Conservation (phyloP, 2,113 vertebrate species). For the Chiloscyllium plagiosum region DNA sequence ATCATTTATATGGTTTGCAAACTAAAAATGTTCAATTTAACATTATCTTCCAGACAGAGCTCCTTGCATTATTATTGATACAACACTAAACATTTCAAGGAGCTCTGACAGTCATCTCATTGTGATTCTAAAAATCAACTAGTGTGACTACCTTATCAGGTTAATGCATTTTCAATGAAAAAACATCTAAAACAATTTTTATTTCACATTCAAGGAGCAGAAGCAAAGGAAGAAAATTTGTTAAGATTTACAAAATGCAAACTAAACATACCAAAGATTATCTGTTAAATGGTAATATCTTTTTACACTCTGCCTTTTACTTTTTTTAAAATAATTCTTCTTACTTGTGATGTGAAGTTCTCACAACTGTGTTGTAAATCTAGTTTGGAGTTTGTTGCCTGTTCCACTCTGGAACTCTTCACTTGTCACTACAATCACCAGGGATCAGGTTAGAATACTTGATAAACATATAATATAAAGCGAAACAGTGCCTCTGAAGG, state of each 20-base stretch:
- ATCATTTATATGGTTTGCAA: neutral
- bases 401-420: neutral
- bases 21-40: neutral
- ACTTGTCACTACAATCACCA: neutral
- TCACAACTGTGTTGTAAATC: neutral
- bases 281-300: neutral
- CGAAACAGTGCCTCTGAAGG: neutral
- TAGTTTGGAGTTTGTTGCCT: neutral
- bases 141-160: neutral
- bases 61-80: neutral
- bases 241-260: constrained; percentile 1
- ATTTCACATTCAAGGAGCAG: neutral
- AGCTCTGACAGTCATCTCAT: neutral
- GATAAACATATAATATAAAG: constrained; percentile 21
- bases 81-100: neutral
- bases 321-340: neutral
- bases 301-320: neutral
- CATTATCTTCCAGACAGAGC: neutral
- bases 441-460: constrained; percentile 17
- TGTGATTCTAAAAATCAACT: neutral
- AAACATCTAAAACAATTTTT: neutral
- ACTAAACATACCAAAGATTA: neutral
- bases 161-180: neutral
- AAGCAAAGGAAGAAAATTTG: neutral
- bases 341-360: neutral